A percentile compares a stretch with the other conserved stretches of the same genome.
These are phyloP conservation scores for Rutilus rutilus DNA, from an alignment of 2,113 vertebrate genomes.

Conservation along the genomic window DNA sequence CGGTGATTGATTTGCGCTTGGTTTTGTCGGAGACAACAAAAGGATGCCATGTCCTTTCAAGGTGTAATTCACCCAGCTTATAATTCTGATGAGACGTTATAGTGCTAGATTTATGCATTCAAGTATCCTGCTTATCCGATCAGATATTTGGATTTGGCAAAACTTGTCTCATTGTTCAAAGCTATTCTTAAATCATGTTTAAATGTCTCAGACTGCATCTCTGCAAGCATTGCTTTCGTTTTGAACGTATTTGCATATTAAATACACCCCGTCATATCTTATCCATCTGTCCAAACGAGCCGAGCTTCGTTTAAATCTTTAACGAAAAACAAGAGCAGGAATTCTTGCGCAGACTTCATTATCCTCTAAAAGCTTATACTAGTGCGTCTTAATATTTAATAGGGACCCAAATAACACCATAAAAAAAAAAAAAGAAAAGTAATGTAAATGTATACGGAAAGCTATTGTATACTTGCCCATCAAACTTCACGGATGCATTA, in stretches of 20 bases:
- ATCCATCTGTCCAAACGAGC: slow-evolving; percentile 68
- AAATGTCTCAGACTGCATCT: slow-evolving; percentile 10
- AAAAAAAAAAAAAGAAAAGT: slow-evolving; percentile 70
- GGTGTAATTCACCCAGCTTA: neutral
- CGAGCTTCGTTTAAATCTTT: slow-evolving; percentile 77
- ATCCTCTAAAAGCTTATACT: slow-evolving; percentile 81
- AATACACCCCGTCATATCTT: slow-evolving; percentile 64
- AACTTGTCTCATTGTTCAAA: neutral
- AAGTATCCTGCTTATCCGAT: neutral
- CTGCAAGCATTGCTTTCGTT: neutral
- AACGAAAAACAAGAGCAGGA: slow-evolving; percentile 78
- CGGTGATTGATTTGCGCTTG: neutral
- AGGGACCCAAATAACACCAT: slow-evolving; percentile 72
- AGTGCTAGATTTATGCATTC: neutral
- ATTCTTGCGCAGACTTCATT: slow-evolving; percentile 72
- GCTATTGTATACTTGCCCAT: slow-evolving; percentile 61
- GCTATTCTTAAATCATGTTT: slow-evolving; percentile 20
- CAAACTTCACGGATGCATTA: slow-evolving; percentile 46
- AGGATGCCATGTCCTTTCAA: slow-evolving; percentile 15
- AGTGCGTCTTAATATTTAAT: slow-evolving; percentile 79
- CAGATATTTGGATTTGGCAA: slow-evolving; percentile 5
- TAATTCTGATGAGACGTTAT: neutral
- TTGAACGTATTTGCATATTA: slow-evolving; percentile 57
- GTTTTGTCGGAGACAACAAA: slow-evolving; percentile 30
- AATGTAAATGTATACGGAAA: slow-evolving; percentile 47